Conservation (phyloP, 2,113 vertebrate species). For the Etia nguti region DNA sequence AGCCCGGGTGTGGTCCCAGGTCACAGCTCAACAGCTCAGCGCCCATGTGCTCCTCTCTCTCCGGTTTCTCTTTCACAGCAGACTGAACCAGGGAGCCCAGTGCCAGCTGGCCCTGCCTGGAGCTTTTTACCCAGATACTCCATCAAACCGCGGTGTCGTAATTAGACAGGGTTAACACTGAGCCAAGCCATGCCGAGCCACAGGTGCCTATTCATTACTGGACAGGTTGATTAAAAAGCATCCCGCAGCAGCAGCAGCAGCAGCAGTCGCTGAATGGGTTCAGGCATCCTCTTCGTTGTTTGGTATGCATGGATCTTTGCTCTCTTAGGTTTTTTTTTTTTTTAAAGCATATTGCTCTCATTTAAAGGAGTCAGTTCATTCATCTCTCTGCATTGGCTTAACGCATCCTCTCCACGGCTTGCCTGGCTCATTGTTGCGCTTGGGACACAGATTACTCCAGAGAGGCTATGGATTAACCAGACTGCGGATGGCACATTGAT, state of each 20-base stretch:
- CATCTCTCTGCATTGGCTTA: background rate
- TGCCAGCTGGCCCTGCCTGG: slow-evolving; percentile 40
- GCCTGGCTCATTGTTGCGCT: slow-evolving; percentile 20
- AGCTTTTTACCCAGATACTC: slow-evolving; percentile 38
- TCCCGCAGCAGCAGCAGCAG: background rate
- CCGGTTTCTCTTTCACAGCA: slow-evolving; percentile 31
- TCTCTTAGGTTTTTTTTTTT: background rate
- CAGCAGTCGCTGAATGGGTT: background rate
- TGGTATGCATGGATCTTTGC: background rate
- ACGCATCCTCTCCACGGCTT: background rate
- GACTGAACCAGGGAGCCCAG: background rate
- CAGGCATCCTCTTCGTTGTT: background rate
- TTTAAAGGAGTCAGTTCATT: slow-evolving; percentile 17
- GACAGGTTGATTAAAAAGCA: slow-evolving; percentile 17
- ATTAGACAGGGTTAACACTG: slow-evolving; percentile 54
- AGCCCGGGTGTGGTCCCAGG: slow-evolving; percentile 15
- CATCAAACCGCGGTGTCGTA: slow-evolving; percentile 36
- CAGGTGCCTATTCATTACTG: slow-evolving; percentile 42
- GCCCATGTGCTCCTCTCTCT: background rate
- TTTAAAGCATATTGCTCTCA: background rate
- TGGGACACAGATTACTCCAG: slow-evolving; percentile 47
- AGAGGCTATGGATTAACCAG: slow-evolving; percentile 51
- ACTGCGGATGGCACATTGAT: slow-evolving; percentile 42
- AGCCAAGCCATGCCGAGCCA: slow-evolving; percentile 19
- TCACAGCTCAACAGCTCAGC: slow-evolving; percentile 34